Base-by-base conservation (phyloP, 2,113 vertebrate species). In the Myrmecobius fasciatus region DNA sequence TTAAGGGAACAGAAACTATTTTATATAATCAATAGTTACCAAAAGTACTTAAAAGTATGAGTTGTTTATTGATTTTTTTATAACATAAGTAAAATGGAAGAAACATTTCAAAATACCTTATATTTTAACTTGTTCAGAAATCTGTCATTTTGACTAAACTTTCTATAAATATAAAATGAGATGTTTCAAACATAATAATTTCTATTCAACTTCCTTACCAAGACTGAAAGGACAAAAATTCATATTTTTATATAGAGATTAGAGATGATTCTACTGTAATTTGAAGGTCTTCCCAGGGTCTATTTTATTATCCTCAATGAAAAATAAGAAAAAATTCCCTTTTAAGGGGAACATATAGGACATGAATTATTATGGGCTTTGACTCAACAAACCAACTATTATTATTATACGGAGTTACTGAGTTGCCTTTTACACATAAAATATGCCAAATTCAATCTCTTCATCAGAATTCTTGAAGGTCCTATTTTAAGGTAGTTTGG, bases 361-460 rank as follows among this genome's bases (percentile, higher is more conserved):
- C 91, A 90, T 43, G 46, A 93, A 51, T 92, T 54, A 17, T 91
- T 92, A 36, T 47, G 53, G 56, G 31, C 52, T 91, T 17, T 53
- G 28, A n/a, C 24, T 94, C 94, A 89, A 46, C 48, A 53, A 96
- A 49, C 91, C n/a, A 60, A 95, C n/a, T 89, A 47, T 11, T 56
- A 36, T 60, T 52, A 75, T 52, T 53, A 8, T 12, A 28, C 47
- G 53, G 52, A 47, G 53, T 91, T 88, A 89, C 92, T 54, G 83
- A n/a, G 67, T 94, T 92, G 47, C 88, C 91, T 25, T 91, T 92
- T 93, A 89, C 89, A 83, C 89, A n/a, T 51, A 88, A 89, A 92
- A 92, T 51, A 4, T 4, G 3, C 52, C 11, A 0, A 56, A 53
- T 92, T 48, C 94, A 67, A 0, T 53, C 56, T 89, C 4, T 53